These are phyloP conservation scores for Orthosia gracilis DNA, from an alignment of 2,888 invertebrate genomes.

Conservation along the genomic window DNA sequence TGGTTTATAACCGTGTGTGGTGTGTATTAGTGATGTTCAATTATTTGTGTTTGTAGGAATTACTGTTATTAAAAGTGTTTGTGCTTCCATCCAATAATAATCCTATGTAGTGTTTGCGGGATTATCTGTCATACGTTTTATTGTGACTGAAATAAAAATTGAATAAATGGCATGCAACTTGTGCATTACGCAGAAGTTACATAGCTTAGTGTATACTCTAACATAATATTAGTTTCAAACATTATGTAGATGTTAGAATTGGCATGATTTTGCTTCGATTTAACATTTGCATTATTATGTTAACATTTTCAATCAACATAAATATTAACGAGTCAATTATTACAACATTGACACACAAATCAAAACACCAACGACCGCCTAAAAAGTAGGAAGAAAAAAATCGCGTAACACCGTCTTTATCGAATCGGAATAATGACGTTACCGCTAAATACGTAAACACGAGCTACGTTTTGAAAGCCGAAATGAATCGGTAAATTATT, in stretches of 20 bases:
- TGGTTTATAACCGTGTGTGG: conserved; percentile 26
- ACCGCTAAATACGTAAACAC: conserved; percentile 64
- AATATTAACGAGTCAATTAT: conserved; percentile 39
- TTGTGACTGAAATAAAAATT: background rate
- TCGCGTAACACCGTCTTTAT: conserved; percentile 57
- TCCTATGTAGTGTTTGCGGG: conserved; percentile 21
- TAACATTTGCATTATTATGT: conserved; percentile 4
- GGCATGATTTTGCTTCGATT: background rate
- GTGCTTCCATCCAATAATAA: conserved; percentile 36
- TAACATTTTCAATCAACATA: conserved; percentile 40
- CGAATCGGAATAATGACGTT: conserved; percentile 53
- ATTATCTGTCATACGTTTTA: background rate
- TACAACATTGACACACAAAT: conserved; percentile 57
- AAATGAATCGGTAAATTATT: conserved; percentile 73
- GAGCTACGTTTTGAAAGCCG: conserved; percentile 69
- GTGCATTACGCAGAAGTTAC: background rate
- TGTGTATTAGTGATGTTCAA: conserved; percentile 48
- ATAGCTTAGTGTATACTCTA: background rate
- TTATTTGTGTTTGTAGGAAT: conserved; percentile 35
- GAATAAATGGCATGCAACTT: background rate
- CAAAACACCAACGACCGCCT: conserved; percentile 28
- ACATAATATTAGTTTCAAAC: background rate
- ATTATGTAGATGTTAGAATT: conserved; percentile 13
- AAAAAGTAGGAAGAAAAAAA: conserved; percentile 46
- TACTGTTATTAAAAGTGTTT: conserved; percentile 44